These are phyloP conservation scores for Macaria notata DNA, from an alignment of 2,888 invertebrate species.

Conservation along the genomic window DNA sequence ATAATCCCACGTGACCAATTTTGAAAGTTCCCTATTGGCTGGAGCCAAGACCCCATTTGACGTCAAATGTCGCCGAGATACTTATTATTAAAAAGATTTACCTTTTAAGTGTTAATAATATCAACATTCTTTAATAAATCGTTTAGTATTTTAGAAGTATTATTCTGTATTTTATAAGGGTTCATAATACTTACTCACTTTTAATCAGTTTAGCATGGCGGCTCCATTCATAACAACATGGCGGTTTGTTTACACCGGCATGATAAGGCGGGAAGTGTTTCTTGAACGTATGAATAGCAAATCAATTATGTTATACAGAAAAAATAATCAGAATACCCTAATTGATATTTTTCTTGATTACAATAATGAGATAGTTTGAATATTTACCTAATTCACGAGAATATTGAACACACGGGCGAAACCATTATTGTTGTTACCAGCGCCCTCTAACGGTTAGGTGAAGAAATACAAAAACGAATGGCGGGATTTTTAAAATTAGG, in stretches of 20 bases:
- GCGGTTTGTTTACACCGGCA: conserved; percentile 83
- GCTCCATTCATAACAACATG: conserved; percentile 72
- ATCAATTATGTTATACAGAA: conserved; percentile 41
- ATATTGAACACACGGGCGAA: conserved; percentile 65
- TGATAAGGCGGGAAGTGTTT: conserved; percentile 77
- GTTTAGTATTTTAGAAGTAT: too few relatives aligned
- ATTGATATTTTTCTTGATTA: conserved; percentile 56
- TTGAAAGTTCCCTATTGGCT: conserved; percentile 67
- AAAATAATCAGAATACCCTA: conserved; percentile 46
- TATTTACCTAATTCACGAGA: conserved; percentile 31
- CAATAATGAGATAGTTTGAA: conserved; percentile 45
- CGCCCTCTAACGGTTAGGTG: conserved; percentile 51
- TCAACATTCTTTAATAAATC: neutral
- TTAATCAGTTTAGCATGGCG: conserved; percentile 54
- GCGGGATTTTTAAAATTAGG: conserved; percentile 48
- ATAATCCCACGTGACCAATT: conserved; percentile 75
- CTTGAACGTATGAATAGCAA: conserved; percentile 43
- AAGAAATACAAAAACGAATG: conserved; percentile 29
- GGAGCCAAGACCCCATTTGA: conserved; percentile 41
- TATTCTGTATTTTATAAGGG: too few relatives aligned
- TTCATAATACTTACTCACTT: conserved; percentile 39
- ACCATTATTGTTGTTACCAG: conserved; percentile 56
- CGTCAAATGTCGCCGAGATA: conserved; percentile 52
- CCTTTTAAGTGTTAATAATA: neutral
- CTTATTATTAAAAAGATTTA: conserved; percentile 26